Evolutionary conservation across 2,797 vertebrate species (phyloP).

Genomic region (Silurus aristotelis): DNA sequence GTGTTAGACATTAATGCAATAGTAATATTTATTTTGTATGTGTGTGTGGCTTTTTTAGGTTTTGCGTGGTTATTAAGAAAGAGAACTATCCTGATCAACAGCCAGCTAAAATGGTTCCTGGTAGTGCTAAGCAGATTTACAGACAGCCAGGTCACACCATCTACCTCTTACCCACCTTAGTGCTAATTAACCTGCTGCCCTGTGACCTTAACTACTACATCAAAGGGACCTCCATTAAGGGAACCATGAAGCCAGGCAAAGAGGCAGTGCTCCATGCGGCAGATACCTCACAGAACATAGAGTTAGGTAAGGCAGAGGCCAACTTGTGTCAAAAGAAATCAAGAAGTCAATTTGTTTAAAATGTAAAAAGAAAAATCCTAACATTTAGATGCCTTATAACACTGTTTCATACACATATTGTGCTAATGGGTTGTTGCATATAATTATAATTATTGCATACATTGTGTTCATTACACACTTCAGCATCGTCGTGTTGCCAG

Average conservation of each 20-base stretch:
- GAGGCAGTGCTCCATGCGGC: conserved; percentile 88
- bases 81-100: conserved; percentile 94
- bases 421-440: not conserved
- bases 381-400: not conserved
- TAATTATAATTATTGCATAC: no score
- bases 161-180: conserved; percentile 91
- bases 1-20: not conserved
- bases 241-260: conserved; percentile 88
- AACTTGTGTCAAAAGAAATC: not conserved
- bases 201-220: conserved; percentile 94
- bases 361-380: no score
- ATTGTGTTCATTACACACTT: not conserved
- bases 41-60: conserved; percentile 67
- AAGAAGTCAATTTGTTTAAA: not conserved
- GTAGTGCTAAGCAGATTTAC: conserved; percentile 90
- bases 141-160: conserved; percentile 93
- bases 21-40: not conserved
- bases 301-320: conserved; percentile 81
- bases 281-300: conserved; percentile 94
- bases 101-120: conserved; percentile 86
- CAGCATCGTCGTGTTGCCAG: not conserved
- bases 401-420: not conserved
- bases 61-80: conserved; percentile 96
- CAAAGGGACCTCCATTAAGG: conserved; percentile 85
- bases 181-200: conserved; percentile 91